These are phyloP conservation scores for Drosophila gunungcola DNA, from an alignment of 1,140 invertebrate genomes.

Conservation along the genomic window DNA sequence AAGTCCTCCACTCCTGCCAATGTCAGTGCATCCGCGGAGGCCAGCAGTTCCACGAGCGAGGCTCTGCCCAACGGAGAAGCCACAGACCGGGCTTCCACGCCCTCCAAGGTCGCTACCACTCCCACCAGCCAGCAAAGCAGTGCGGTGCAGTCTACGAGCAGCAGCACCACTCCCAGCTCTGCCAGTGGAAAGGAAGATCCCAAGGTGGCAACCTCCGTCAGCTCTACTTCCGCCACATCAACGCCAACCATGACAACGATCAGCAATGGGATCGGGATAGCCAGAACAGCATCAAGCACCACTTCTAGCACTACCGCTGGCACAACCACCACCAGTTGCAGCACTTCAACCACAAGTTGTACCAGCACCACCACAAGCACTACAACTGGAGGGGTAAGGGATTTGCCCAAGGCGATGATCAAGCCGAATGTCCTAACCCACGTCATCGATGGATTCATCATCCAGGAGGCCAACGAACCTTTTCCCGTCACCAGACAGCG, in stretches of 20 bases:
- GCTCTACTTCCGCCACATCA: constrained; percentile 60
- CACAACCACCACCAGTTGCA: constrained; percentile 27
- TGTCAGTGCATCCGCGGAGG: constrained; percentile 36
- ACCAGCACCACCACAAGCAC: constrained; percentile 34
- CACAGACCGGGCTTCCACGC: constrained; percentile 64
- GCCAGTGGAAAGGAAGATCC: constrained; percentile 55
- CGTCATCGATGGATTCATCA: constrained; percentile 98
- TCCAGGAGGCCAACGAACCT: constrained; percentile 96
- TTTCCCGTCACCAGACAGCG: constrained; percentile 92
- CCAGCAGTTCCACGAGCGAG: constrained; percentile 56
- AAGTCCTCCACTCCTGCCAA: constrained; percentile 11
- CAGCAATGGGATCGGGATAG: constrained; percentile 35
- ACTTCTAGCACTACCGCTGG: neutral
- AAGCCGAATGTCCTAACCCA: constrained; percentile 98
- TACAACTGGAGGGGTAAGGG: constrained; percentile 79
- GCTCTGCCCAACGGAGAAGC: constrained; percentile 50
- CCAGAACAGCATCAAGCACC: constrained; percentile 10
- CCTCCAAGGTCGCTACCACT: constrained; percentile 75
- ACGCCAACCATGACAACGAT: constrained; percentile 53
- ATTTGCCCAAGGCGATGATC: constrained; percentile 95
- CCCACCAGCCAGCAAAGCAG: constrained; percentile 67
- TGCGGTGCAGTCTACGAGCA: constrained; percentile 51
- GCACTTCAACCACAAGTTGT: constrained; percentile 15
- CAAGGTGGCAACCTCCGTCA: constrained; percentile 63
- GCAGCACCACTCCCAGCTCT: constrained; percentile 63